Conservation (phyloP, 64 coral and sea anemone genomes). For the Montipora foliosa region DNA sequence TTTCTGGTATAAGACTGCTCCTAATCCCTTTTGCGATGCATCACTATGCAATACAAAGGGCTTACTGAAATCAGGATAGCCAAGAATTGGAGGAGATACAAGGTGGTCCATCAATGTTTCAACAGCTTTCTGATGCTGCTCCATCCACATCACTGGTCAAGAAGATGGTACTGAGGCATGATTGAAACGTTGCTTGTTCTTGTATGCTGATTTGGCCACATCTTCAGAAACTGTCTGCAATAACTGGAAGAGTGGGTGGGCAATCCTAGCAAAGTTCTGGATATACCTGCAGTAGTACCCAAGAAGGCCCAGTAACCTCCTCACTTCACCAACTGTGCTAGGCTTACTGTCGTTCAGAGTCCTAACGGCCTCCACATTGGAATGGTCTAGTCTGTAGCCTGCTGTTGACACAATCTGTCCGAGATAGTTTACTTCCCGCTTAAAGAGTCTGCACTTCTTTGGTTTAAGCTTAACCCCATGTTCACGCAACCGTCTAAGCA, state of each 20-base stretch:
- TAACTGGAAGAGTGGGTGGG: not conserved
- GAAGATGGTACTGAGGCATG: not conserved
- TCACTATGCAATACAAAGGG: not conserved
- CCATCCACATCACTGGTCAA: not conserved
- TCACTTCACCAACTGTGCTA: constrained; percentile 1
- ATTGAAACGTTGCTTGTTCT: not conserved
- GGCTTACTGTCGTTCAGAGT: not conserved
- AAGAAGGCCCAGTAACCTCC: constrained; percentile 28
- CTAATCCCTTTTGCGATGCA: not conserved
- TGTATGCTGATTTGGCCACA: not conserved
- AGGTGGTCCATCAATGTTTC: not conserved
- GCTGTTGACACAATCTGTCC: too few species aligned
- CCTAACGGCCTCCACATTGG: not conserved
- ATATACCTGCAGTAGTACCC: constrained; percentile 46
- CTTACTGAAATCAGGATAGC: not conserved
- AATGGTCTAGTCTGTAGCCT: not conserved
- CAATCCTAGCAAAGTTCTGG: not conserved
- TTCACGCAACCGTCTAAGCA: not conserved
- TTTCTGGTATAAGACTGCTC: constrained; percentile 9
- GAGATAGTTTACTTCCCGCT: not conserved
- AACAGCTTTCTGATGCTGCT: not conserved
- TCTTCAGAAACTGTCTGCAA: not conserved
- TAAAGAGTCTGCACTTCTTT: not conserved
- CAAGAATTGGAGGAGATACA: not conserved
- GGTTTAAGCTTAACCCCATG: constrained; percentile 24